Evolutionary conservation across 53 echinoderm and acorn worm species (phyloP), one percentile per base, ranked within the genome.

Genomic region (Crossaster papposus): DNA sequence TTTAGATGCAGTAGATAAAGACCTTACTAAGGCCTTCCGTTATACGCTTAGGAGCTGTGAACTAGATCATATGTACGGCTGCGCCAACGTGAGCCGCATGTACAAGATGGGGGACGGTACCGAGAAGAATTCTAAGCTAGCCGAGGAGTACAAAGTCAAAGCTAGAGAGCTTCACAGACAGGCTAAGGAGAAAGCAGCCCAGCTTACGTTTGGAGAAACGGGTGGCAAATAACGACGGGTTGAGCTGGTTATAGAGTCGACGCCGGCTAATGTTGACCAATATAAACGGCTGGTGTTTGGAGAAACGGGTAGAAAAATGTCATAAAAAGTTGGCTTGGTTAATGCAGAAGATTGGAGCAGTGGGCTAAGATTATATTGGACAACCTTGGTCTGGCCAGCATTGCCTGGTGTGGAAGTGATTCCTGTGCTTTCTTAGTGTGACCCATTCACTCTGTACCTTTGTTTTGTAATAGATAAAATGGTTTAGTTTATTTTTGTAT

Each of bases 31-130:
- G 63, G 94, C 98, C 2, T 73, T 76, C 34, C 72, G 90, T 24
- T 93, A 89, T 32, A 89, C 98, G 5, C 89, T 79, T n/a, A 88
- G 87, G 54, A 93, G 94, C 76, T 97, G 98, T 54, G 72, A 97
- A 14, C 78, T 94, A 3, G 92, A 89, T 35, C 94, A 97, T 64
- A 79, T 97, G 89, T 97, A 94, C 28, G 98, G 94, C 28, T 97
- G 98, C 83, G 93, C 93, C 64, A 97, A 97, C 70, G 77, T 94
- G 20, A 94, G 98, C 30, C 82, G 98, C 50, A 97, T 97, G 93
- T 97, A 96, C 80, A 71, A 70, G 68, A 4, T 94, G 17, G 96
- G 98, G 3, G 97, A 97, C 65, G 97, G 97, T 2, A 91, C 92
- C 12, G 89, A 63, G 22, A 94, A 95, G 78, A 55, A 94, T 22